Evolutionary conservation across 2,888 invertebrate genomes (phyloP).

Genomic region (Bombylius major): DNA sequence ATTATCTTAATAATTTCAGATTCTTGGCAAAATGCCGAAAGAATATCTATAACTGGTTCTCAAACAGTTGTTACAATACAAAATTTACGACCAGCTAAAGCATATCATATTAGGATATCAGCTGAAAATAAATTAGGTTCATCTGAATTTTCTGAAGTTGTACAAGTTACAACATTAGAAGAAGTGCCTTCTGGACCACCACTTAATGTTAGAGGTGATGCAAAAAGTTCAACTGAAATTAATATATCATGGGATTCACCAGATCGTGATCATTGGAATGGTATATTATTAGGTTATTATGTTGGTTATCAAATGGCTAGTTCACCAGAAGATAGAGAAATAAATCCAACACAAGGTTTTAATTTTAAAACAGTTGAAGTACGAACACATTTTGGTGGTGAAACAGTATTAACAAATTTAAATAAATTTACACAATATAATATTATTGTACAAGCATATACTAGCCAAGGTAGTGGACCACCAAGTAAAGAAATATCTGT

Average conservation of each 20-base stretch:
- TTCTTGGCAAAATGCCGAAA: constrained; percentile 70
- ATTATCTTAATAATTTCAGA: constrained; percentile 33
- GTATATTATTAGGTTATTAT: constrained; percentile 75
- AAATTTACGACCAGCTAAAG: constrained; percentile 71
- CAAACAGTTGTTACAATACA: constrained; percentile 69
- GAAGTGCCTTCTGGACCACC: constrained; percentile 77
- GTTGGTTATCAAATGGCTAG: constrained; percentile 62
- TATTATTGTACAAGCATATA: constrained; percentile 76
- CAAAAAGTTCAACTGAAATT: constrained; percentile 74
- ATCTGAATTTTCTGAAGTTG: constrained; percentile 74
- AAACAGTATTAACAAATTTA: constrained; percentile 55
- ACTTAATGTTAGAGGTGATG: constrained; percentile 65
- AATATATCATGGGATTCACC: constrained; percentile 81
- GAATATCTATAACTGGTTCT: constrained; percentile 69
- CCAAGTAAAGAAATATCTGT: constrained; percentile 67
- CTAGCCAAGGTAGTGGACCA: constrained; percentile 75
- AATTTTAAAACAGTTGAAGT: constrained; percentile 65
- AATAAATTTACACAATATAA: constrained; percentile 70
- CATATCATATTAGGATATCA: constrained; percentile 77
- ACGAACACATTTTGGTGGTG: constrained; percentile 57
- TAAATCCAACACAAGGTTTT: constrained; percentile 44
- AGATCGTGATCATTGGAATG: constrained; percentile 74
- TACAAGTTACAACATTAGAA: constrained; percentile 75
- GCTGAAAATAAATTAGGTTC: constrained; percentile 82
- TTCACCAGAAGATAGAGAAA: constrained; percentile 35